These are phyloP conservation scores for Pheosia gnoma DNA, from an alignment of 2,888 invertebrate species.

Conservation along the genomic window DNA sequence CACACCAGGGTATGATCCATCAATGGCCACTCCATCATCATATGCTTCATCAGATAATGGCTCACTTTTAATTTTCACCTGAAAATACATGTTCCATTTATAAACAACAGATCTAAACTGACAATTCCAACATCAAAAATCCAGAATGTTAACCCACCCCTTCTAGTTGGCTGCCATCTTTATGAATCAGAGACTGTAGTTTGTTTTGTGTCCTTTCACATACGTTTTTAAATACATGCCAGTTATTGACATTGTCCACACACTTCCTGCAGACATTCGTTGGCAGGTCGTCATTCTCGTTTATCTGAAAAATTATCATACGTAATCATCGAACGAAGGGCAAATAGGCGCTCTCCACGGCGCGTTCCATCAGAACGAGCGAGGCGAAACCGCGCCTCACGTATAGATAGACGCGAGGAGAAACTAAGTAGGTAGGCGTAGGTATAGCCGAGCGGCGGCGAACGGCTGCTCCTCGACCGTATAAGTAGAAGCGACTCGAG, in stretches of 20 bases:
- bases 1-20: constrained; percentile 73
- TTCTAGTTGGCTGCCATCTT: constrained; percentile 81
- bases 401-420: constrained; percentile 75
- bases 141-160: constrained; percentile 70
- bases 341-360: constrained; percentile 65
- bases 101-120: constrained; percentile 53
- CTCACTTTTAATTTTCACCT: constrained; percentile 84
- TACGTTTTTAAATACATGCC: constrained; percentile 86
- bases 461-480: constrained; percentile 79
- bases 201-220: constrained; percentile 87
- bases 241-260: constrained; percentile 86
- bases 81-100: constrained; percentile 62
- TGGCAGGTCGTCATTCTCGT: constrained; percentile 85
- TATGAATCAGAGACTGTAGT: constrained; percentile 83
- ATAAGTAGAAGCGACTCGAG: constrained; percentile 83
- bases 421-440: constrained; percentile 82
- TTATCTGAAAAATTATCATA: constrained; percentile 85
- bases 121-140: constrained; percentile 66
- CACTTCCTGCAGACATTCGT: constrained; percentile 87
- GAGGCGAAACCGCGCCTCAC: constrained; percentile 78
- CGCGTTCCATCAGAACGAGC: constrained; percentile 77
- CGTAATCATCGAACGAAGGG: constrained; percentile 71
- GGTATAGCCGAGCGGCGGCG: constrained; percentile 71
- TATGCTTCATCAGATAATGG: constrained; percentile 81
- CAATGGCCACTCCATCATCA: constrained; percentile 82